phyloP scores from a whole-genome alignment of 2,797 vertebrate species.

The Pseudochromis fuscus region DNA sequence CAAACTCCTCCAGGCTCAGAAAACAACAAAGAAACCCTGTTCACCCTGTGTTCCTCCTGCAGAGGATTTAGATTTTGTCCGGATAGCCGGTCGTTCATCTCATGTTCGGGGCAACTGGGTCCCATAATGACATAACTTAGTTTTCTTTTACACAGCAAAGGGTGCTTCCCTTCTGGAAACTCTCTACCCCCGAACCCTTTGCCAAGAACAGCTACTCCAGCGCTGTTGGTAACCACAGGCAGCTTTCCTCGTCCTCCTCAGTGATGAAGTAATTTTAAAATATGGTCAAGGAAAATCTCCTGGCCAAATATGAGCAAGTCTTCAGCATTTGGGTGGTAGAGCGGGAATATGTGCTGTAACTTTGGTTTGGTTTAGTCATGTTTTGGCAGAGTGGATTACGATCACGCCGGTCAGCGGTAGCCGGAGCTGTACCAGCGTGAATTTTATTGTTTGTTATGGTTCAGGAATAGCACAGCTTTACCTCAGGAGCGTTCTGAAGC shows the following conservation, averaged over 20 bases:
- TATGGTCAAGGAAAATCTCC: slow-evolving; percentile 63
- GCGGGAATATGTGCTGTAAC: slow-evolving; percentile 37
- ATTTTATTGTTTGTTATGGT: background rate
- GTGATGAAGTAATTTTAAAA: slow-evolving; percentile 69
- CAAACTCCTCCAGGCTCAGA: background rate
- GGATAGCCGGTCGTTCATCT: slow-evolving; percentile 17
- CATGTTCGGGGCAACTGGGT: slow-evolving; percentile 27
- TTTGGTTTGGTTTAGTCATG: slow-evolving; percentile 38
- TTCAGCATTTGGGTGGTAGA: slow-evolving; percentile 50
- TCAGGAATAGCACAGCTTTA: slow-evolving; percentile 18
- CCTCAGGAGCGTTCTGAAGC: background rate
- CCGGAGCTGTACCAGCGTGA: slow-evolving; percentile 3
- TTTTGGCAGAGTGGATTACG: slow-evolving; percentile 10
- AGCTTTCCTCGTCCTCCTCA: slow-evolving; percentile 66
- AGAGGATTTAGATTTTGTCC: background rate
- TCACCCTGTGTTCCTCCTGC: background rate
- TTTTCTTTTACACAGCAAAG: slow-evolving; percentile 55
- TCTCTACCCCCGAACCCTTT: slow-evolving; percentile 45
- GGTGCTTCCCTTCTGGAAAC: slow-evolving; percentile 72
- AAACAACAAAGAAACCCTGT: background rate
- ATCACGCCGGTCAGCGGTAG: slow-evolving; percentile 25
- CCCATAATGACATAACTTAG: slow-evolving; percentile 56
- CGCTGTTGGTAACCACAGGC: slow-evolving; percentile 67
- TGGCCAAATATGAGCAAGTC: slow-evolving; percentile 58
- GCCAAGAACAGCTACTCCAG: slow-evolving; percentile 71